Conservation (phyloP, 2,797 vertebrate species). For the Tarsius wallacei region DNA sequence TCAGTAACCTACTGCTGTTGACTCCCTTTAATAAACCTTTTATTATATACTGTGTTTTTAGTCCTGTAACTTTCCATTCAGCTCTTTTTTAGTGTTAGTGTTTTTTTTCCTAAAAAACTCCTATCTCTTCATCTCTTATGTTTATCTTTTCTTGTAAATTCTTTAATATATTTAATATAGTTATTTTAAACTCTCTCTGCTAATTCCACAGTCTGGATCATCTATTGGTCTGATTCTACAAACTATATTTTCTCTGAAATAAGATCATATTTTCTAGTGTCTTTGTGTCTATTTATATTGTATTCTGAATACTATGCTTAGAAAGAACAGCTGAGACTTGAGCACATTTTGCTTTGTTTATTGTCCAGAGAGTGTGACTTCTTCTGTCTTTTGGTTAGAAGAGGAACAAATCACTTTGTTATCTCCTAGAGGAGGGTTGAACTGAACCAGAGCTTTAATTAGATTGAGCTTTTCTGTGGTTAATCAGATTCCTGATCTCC, state of each 20-base stretch:
- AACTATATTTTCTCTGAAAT: conserved; percentile 25
- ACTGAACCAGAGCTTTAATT: not conserved
- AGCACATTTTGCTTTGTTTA: not conserved
- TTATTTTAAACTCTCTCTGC: not conserved
- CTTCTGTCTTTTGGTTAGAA: not conserved
- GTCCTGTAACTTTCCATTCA: not conserved
- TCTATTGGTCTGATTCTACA: not conserved
- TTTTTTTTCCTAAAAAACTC: not conserved
- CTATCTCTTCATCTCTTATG: not conserved
- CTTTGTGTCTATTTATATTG: not conserved
- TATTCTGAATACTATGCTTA: not conserved
- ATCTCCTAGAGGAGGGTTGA: not conserved
- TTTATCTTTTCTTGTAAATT: not conserved
- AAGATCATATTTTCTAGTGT: not conserved
- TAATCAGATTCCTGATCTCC: not conserved
- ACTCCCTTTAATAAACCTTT: not conserved
- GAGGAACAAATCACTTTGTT: not conserved
- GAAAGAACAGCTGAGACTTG: not conserved
- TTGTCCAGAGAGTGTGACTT: not conserved
- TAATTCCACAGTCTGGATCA: not conserved
- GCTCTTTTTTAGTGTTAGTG: not conserved
- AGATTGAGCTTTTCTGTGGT: not conserved
- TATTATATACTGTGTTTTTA: not conserved
- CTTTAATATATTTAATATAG: not conserved
- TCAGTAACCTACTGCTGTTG: not conserved